Conservation (phyloP, 1,140 invertebrate genomes). For the Pseudachorutes palmiensis region DNA sequence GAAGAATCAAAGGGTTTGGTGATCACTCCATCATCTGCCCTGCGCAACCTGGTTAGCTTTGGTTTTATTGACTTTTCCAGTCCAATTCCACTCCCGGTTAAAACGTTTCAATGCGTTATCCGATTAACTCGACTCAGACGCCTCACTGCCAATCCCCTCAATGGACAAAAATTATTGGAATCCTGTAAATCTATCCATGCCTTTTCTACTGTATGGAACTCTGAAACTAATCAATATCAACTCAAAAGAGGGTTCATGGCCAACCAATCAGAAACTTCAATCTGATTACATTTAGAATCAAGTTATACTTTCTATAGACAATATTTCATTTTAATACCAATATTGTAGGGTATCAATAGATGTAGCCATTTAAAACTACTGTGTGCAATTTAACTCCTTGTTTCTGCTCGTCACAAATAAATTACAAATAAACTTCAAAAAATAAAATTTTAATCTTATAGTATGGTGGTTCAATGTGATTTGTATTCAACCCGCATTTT, state of each 20-base stretch:
- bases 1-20: too few relatives aligned
- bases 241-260: neutral
- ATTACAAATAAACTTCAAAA: too few relatives aligned
- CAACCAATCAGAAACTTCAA: neutral
- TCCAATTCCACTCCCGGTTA: neutral
- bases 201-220: neutral
- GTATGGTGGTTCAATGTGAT: too few relatives aligned
- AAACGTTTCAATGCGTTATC: neutral
- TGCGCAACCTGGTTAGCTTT: neutral
- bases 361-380: too few relatives aligned
- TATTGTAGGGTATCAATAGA: too few relatives aligned
- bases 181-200: neutral
- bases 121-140: neutral
- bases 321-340: too few relatives aligned
- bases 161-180: neutral
- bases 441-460: too few relatives aligned
- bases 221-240: neutral
- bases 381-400: too few relatives aligned
- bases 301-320: neutral
- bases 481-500: too few relatives aligned
- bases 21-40: too few relatives aligned
- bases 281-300: neutral
- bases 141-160: too few relatives aligned
- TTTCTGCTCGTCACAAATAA: too few relatives aligned
- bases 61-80: slow-evolving; percentile 4